A percentile compares a stretch with the other conserved stretches of the same genome.
Conservation (phyloP, 2,888 invertebrate genomes). For the Empis stercorea region DNA sequence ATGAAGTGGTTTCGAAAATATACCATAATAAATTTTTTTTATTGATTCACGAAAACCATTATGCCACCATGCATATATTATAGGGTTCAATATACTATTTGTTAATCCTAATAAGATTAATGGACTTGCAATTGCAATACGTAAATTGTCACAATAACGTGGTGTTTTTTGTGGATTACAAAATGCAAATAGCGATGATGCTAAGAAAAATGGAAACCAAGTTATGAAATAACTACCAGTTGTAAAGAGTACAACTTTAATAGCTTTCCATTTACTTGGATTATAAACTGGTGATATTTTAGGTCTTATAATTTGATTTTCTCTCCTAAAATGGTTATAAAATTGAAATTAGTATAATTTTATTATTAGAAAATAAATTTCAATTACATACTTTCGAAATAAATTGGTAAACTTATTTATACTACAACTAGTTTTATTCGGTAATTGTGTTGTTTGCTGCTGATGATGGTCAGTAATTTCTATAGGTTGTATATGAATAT, state of each 20-base stretch:
- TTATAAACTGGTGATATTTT: conserved; percentile 21
- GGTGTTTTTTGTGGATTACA: conserved; percentile 39
- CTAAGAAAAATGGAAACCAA: conserved; percentile 50
- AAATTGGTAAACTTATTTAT: not conserved
- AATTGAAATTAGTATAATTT: not conserved
- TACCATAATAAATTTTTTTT: conserved; percentile 12
- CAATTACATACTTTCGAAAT: conserved; percentile 12
- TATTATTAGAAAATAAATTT: not conserved
- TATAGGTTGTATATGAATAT: no score
- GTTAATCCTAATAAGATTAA: conserved; percentile 45
- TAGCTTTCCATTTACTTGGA: conserved; percentile 47
- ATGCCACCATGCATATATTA: conserved; percentile 61
- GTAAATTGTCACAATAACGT: conserved; percentile 38
- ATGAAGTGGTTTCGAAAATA: conserved; percentile 7
- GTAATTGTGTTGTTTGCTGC: no score
- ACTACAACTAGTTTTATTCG: not conserved
- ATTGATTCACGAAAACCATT: conserved; percentile 43
- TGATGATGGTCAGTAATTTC: no score
- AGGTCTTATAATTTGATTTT: conserved; percentile 7
- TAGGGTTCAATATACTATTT: conserved; percentile 49
- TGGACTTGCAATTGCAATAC: conserved; percentile 43
- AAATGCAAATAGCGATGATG: conserved; percentile 41
- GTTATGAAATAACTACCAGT: conserved; percentile 47
- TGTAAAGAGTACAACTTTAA: conserved; percentile 48
- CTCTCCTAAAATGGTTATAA: conserved; percentile 12